Evolutionary conservation across 2,888 invertebrate genomes (phyloP), one percentile per base, ranked within the genome.

Genomic region (Drosophila eohydei): DNA sequence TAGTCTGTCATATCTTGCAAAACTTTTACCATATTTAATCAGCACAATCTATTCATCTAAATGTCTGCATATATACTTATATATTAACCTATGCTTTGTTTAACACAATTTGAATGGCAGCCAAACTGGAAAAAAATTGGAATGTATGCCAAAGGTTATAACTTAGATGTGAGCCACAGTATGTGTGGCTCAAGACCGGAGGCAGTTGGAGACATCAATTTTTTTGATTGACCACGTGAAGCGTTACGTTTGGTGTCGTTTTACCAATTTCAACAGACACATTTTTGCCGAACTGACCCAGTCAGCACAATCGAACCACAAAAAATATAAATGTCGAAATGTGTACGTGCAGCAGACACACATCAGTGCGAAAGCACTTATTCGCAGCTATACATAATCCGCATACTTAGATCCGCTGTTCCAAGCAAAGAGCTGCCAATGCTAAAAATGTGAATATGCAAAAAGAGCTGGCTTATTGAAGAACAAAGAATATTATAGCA

Each of bases 211-310:
- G 54, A 48, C 66, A 65, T 65, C 56, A 56, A 36, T 48, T 65
- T 65, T 58, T 40, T 65, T 50, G 26, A 57, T 51, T 26, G 30
- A 61, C 40, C 48, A 43, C 38, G 43, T 59, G 44, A 60, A 43
- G 34, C 26, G 57, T 63, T 77, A 54, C 44, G 54, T 50, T 34
- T 48, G 75, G 75, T 75, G 73, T 75, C 77, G 50, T 60, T 40
- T 75, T 75, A 68, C 67, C 77, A 77, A 54, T 54, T 77, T 72
- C 77, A 54, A 77, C 77, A 75, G 16, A 68, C 60, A 30, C 67
- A 50, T 21, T 50, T 64, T 40, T 46, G 56, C 60, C 50, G 41
- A 76, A 68, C 54, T 68, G 73, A 14, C 54, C 50, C 26, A 58
- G 68, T 77, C 77, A 75, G 77, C 77, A 68, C 32, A 71, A 57